phyloP scores from a whole-genome alignment of 37 sponge, comb jelly and placozoan genomes.

The Halichondria panicea region DNA sequence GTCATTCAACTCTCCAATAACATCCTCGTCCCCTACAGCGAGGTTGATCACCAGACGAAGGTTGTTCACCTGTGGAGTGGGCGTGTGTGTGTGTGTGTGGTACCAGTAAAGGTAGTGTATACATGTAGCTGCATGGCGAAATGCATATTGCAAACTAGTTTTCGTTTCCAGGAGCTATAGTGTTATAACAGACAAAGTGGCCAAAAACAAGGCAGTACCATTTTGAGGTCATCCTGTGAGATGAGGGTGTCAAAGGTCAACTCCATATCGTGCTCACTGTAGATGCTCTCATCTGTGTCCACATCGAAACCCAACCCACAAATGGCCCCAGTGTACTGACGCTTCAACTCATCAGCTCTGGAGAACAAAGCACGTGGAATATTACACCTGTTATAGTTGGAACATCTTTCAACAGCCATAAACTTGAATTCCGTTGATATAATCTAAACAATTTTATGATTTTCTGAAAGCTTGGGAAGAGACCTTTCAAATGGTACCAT shows the following conservation, averaged over 20 bases:
- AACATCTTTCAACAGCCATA: too few species aligned
- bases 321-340: conserved; percentile 79
- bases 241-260: conserved; percentile 78
- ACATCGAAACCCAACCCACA: conserved; percentile 92
- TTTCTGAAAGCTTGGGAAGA: too few species aligned
- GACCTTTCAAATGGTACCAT: too few species aligned
- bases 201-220: conserved; percentile 1
- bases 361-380: not conserved
- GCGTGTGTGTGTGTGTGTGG: not conserved
- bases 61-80: conserved; percentile 53
- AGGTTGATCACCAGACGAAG: conserved; percentile 54
- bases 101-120: not conserved
- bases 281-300: conserved; percentile 57
- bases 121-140: too few species aligned
- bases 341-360: conserved; percentile 69
- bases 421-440: too few species aligned
- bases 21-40: conserved; percentile 45
- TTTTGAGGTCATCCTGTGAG: conserved; percentile 69
- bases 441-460: too few species aligned
- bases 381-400: not conserved
- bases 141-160: too few species aligned
- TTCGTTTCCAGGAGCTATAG: too few species aligned
- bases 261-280: conserved; percentile 86
- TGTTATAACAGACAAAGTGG: not conserved
- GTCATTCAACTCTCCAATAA: conserved; percentile 32